Evolutionary conservation across 2,888 invertebrate species (phyloP).

Genomic region (Leptinotarsa tumamoca): DNA sequence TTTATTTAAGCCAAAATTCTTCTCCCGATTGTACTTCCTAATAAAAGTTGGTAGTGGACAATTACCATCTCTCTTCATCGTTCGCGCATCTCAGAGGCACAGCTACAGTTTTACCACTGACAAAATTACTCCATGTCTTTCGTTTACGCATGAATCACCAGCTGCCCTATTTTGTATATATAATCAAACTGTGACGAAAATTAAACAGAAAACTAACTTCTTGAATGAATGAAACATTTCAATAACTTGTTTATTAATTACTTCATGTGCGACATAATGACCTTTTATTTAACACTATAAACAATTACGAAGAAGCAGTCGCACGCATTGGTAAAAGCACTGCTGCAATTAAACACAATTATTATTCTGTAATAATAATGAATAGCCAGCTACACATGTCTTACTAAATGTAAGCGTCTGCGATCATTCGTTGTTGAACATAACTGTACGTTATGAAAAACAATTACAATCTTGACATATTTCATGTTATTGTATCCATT

Average conservation of each 20-base stretch:
- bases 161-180: not conserved
- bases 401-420: not conserved
- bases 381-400: not conserved
- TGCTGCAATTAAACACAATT: slow-evolving; percentile 6
- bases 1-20: no score
- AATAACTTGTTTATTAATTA: not conserved
- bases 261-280: slow-evolving; percentile 6
- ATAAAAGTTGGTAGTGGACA: no score
- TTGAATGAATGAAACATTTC: slow-evolving; percentile 13
- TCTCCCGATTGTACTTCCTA: no score
- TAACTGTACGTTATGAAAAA: not conserved
- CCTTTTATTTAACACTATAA: slow-evolving; percentile 6
- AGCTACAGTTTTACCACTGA: no score
- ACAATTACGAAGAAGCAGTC: not conserved
- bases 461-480: no score
- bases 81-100: no score
- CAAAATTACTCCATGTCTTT: no score
- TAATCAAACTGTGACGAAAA: not conserved
- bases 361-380: not conserved
- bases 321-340: not conserved
- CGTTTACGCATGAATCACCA: not conserved
- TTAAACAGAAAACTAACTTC: slow-evolving; percentile 7
- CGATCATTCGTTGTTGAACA: not conserved
- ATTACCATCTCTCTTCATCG: no score
- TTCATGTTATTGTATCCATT: no score